Conservation (phyloP, 2,113 vertebrate species). For the Thalassarche chlororhynchos region DNA sequence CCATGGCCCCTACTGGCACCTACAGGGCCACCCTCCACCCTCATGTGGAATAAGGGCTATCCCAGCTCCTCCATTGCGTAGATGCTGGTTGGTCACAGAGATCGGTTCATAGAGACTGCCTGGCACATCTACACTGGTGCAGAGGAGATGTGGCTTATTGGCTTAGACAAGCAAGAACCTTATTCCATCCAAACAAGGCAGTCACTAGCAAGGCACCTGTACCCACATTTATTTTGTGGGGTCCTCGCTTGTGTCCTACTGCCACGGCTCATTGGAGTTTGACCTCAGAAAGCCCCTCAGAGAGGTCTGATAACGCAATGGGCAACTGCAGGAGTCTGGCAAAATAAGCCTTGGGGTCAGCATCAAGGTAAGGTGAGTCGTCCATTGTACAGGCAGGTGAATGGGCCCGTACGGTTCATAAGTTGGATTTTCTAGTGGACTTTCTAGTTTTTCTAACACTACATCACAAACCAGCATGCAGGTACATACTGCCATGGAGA, state of each 20-base stretch:
- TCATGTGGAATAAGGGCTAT: background rate
- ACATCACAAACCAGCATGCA: background rate
- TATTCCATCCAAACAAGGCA: background rate
- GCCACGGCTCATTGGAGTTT: background rate
- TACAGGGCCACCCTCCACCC: background rate
- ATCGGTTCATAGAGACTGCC: background rate
- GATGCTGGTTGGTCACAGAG: background rate
- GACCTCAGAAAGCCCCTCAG: background rate
- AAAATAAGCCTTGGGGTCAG: background rate
- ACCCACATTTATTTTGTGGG: background rate
- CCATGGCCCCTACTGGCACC: background rate
- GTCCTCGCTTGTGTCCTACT: background rate
- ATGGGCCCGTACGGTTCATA: rapidly evolving
- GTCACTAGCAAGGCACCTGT: background rate
- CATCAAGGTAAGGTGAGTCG: background rate
- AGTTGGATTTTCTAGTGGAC: background rate
- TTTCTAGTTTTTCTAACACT: background rate
- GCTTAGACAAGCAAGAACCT: background rate
- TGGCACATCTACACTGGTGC: background rate
- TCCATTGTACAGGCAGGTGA: background rate
- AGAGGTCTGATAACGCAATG: background rate
- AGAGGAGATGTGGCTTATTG: background rate
- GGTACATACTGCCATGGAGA: background rate
- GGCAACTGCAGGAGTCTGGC: background rate
- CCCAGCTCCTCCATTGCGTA: background rate